Base-by-base conservation (phyloP, 2,888 invertebrate genomes). In the Pycnomerus fuliginosus region DNA sequence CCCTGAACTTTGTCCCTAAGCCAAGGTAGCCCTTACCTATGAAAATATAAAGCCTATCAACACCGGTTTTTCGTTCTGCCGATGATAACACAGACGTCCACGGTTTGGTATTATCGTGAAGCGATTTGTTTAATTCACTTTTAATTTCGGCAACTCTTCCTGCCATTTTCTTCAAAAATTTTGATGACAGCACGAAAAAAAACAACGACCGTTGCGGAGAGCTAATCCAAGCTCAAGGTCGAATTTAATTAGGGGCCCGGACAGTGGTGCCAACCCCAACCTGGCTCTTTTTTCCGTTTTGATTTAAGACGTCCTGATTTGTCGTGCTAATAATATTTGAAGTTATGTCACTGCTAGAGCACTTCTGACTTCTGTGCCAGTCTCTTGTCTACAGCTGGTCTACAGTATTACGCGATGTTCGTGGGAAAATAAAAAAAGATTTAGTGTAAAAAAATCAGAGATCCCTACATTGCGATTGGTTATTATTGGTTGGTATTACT, bases 41-140 rank as follows among this genome's bases (percentile, higher is more conserved):
- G 72, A 87, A 89, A 58, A 91, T 58, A 70, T 90, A 89, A 15
- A 85, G 70, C 58, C 90, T 79, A 64, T 83, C 83, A 33, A 90
- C 73, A 61, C 86, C 87, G 57, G 85, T 83, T 68, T 83, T 85
- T 53, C 75, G 69, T 69, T 93, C 93, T 3, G 81, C 75, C 48
- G 74, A 67, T 14, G 78, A 81, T 50, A 92, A 80, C 52, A 79
- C 70, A 60, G 76, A 76, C 2, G 83, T 77, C 88, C 88, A 89
- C 32, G 87, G 85, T 65, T 85, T 87, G 45, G 72, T 75, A 42
- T 79, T 77, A 69, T 90, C 89, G 34, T 72, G 73, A 29, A 90
- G 73, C 15, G 77, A 73, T 50, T 75, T 76, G 35, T 84, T 80
- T 41, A 89, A 65, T 8, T 76, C 71, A 29, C 80, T 79, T 65